phyloP scores from a whole-genome alignment of 2,113 vertebrate genomes.

The Silurus glanis region DNA sequence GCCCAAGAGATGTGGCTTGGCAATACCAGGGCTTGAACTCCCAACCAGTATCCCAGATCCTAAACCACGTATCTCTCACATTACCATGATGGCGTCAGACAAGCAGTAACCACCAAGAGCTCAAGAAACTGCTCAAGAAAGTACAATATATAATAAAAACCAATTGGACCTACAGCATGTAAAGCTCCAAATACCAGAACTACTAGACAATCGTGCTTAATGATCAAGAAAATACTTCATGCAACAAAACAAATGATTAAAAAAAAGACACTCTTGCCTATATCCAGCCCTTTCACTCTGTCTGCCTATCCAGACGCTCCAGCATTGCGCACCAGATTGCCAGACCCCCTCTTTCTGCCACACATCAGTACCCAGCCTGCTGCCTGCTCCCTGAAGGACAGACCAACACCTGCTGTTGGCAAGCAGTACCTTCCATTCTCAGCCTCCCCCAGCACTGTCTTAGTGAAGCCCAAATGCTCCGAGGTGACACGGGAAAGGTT shows the following conservation, averaged over 20 bases:
- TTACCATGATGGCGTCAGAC: background rate
- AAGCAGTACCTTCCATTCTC: slow-evolving; percentile 63
- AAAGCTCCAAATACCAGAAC: slow-evolving; percentile 30
- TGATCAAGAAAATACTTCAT: slow-evolving; percentile 7
- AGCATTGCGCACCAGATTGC: slow-evolving; percentile 76
- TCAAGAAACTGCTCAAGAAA: background rate
- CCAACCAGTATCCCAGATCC: too few relatives aligned
- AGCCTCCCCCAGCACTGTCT: slow-evolving; percentile 39
- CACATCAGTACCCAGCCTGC: slow-evolving; percentile 85
- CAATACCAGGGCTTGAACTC: too few relatives aligned
- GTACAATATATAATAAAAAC: background rate
- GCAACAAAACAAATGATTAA: background rate
- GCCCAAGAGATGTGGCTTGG: too few relatives aligned
- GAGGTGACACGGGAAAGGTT: slow-evolving; percentile 48
- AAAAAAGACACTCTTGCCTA: slow-evolving; percentile 27
- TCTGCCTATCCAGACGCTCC: slow-evolving; percentile 77
- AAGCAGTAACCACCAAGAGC: background rate
- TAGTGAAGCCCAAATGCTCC: slow-evolving; percentile 51
- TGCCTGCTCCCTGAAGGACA: slow-evolving; percentile 80
- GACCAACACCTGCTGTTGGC: slow-evolving; percentile 89
- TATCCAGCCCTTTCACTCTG: slow-evolving; percentile 43
- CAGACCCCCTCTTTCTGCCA: slow-evolving; percentile 82
- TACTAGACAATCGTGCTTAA: background rate
- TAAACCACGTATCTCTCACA: too few relatives aligned
- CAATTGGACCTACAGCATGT: background rate